phyloP scores from a whole-genome alignment of 2,113 vertebrate species.

The Albula glossodonta region DNA sequence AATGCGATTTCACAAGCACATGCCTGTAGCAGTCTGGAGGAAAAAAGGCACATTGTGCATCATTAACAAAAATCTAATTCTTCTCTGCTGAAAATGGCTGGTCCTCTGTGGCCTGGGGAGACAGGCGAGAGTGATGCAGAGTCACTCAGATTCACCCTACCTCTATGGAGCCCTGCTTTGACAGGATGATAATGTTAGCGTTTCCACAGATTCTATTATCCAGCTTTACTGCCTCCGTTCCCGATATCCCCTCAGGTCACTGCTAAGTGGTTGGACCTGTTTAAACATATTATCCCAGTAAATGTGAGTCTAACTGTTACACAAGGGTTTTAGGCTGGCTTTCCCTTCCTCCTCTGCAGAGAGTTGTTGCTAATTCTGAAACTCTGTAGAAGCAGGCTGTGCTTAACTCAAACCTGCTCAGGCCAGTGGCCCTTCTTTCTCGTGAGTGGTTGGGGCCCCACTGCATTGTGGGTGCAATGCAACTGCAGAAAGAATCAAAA shows the following conservation, averaged over 20 bases:
- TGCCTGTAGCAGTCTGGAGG: too few species aligned
- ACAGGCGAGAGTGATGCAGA: slow-evolving; percentile 11
- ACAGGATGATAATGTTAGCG: slow-evolving; percentile 23
- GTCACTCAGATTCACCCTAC: neutral
- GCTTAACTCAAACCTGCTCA: too few species aligned
- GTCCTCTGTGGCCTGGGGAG: slow-evolving; percentile 25
- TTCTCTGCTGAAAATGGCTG: too few species aligned
- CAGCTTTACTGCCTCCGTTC: slow-evolving; percentile 8
- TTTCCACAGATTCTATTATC: slow-evolving; percentile 26
- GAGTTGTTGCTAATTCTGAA: too few species aligned
- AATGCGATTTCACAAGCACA: too few species aligned
- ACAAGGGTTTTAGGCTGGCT: neutral
- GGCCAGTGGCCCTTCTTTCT: too few species aligned
- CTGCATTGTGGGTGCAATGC: too few species aligned
- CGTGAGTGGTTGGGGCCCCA: too few species aligned
- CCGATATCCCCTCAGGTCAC: slow-evolving; percentile 6
- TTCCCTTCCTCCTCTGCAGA: neutral
- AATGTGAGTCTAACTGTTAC: neutral
- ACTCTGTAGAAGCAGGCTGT: too few species aligned
- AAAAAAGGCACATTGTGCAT: too few species aligned
- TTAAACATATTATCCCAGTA: slow-evolving; percentile 4
- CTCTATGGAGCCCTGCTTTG: neutral
- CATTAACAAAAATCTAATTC: too few species aligned
- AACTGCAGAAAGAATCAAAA: too few species aligned
- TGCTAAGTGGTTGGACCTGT: neutral